phyloP scores from a whole-genome alignment of 2,797 vertebrate species.

The Betta splendens region DNA sequence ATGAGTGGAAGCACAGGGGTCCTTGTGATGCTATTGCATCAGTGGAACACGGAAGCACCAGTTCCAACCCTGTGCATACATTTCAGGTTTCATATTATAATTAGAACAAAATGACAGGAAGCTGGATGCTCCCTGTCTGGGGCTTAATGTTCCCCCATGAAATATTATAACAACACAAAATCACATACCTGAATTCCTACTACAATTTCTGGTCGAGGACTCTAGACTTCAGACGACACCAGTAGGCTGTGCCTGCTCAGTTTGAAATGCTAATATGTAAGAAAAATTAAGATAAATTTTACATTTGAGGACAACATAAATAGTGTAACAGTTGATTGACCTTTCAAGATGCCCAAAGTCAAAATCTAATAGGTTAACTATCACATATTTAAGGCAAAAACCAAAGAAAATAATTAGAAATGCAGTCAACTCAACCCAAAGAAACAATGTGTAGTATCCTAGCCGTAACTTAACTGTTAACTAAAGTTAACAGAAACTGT shows the following conservation, averaged over 20 bases:
- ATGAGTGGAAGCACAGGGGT: slow-evolving; percentile 63
- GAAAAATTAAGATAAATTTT: slow-evolving; percentile 27
- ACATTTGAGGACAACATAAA: background rate
- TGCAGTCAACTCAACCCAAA: slow-evolving; percentile 33
- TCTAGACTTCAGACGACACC: slow-evolving; percentile 45
- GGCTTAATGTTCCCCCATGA: slow-evolving; percentile 64
- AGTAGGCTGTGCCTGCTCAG: slow-evolving; percentile 29
- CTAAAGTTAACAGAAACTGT: slow-evolving; percentile 14
- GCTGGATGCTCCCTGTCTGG: slow-evolving; percentile 67
- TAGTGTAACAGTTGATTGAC: background rate
- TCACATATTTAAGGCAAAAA: background rate
- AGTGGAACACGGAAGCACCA: slow-evolving; percentile 41
- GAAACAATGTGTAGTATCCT: slow-evolving; percentile 15
- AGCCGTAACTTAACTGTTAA: slow-evolving; percentile 17
- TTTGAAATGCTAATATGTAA: slow-evolving; percentile 47
- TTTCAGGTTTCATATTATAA: slow-evolving; percentile 73
- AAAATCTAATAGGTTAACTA: background rate
- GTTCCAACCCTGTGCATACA: slow-evolving; percentile 43
- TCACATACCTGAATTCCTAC: slow-evolving; percentile 60
- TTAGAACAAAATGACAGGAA: slow-evolving; percentile 69
- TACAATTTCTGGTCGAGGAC: slow-evolving; percentile 65
- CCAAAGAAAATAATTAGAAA: too few relatives aligned
- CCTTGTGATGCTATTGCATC: slow-evolving; percentile 57
- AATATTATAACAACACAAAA: slow-evolving; percentile 62
- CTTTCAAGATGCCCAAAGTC: accelerated